phyloP scores from a whole-genome alignment of 2,797 vertebrate species.

The Scolopax bukidnonensis region DNA sequence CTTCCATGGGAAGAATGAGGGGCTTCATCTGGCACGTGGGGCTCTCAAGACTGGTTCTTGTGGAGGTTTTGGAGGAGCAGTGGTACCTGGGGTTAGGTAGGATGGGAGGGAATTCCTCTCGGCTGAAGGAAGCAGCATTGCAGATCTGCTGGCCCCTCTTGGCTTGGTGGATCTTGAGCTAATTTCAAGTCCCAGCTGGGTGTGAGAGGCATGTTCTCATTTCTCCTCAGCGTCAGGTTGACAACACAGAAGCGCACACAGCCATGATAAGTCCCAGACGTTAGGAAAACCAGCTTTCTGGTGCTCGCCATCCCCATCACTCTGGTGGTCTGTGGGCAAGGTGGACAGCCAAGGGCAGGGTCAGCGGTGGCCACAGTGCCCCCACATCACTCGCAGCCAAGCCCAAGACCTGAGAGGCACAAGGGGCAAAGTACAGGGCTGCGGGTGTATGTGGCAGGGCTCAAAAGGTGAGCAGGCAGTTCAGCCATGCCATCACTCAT shows the following conservation, averaged over 20 bases:
- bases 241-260: background rate
- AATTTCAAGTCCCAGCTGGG: background rate
- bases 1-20: background rate
- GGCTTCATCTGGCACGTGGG: rapidly evolving
- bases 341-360: background rate
- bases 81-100: background rate
- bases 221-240: background rate
- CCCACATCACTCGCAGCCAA: rapidly evolving
- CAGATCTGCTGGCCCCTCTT: background rate
- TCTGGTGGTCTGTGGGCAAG: rapidly evolving
- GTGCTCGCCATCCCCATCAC: background rate
- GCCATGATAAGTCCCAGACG: background rate
- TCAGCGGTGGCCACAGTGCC: background rate
- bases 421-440: background rate
- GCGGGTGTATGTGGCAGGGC: background rate
- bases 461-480: background rate
- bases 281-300: background rate
- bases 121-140: background rate
- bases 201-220: background rate
- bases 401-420: background rate
- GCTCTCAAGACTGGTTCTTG: rapidly evolving
- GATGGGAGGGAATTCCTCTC: background rate
- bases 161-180: background rate
- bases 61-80: background rate
- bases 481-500: background rate